phyloP scores from a whole-genome alignment of 2,888 invertebrate species.

The Apeira syringaria region DNA sequence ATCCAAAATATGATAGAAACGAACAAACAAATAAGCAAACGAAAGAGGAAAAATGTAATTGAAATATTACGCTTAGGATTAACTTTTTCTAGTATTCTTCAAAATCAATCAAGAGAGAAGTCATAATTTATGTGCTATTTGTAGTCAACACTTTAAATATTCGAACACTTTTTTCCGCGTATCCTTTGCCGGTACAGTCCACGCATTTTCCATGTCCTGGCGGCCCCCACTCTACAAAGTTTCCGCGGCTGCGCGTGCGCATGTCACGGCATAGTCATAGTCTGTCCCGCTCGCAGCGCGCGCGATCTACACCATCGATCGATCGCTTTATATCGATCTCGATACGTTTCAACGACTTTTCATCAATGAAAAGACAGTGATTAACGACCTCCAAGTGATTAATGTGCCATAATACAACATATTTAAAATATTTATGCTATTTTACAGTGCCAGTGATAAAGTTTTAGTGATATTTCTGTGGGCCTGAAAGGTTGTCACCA shows the following conservation, averaged over 20 bases:
- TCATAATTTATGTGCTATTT: too few species aligned
- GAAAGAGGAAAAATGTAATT: too few species aligned
- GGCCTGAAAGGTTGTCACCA: conserved; percentile 6
- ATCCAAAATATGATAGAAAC: too few species aligned
- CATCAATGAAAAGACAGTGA: conserved; percentile 72
- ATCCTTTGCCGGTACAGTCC: conserved; percentile 45
- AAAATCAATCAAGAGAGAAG: too few species aligned
- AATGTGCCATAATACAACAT: conserved; percentile 14
- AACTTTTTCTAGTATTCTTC: too few species aligned
- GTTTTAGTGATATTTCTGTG: conserved; percentile 15
- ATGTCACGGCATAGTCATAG: conserved; percentile 54
- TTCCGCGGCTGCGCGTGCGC: conserved; percentile 39
- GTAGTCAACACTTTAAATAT: too few species aligned
- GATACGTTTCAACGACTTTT: conserved; percentile 67
- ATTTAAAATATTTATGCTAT: conserved; percentile 11
- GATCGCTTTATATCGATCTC: conserved; percentile 35
- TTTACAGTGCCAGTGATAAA: conserved; percentile 16
- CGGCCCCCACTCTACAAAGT: conserved; percentile 62
- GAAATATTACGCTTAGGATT: too few species aligned
- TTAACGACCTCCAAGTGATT: conserved; percentile 30
- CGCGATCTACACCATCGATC: conserved; percentile 59
- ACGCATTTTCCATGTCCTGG: conserved; percentile 69
- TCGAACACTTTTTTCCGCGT: conserved; percentile 3
- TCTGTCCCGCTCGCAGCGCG: conserved; percentile 62
- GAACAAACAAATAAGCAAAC: too few species aligned